These are phyloP conservation scores for Pungitius pungitius DNA, from an alignment of 2,113 vertebrate genomes.

Conservation along the genomic window DNA sequence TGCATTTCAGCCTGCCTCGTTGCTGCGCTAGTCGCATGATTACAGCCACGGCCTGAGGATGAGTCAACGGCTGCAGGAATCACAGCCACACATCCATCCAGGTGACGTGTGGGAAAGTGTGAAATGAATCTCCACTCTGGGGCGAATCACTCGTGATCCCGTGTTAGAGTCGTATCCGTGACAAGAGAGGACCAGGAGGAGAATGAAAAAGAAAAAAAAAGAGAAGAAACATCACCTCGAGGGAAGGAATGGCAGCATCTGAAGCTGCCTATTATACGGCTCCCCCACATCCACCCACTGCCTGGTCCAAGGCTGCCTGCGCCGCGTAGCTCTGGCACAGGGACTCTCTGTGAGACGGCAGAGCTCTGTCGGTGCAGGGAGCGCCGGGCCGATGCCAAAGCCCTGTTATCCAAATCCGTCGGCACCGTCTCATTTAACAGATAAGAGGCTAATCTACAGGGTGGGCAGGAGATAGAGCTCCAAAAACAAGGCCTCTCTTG, in stretches of 20 bases:
- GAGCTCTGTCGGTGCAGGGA: slow-evolving; percentile 56
- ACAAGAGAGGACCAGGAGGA: slow-evolving; percentile 17
- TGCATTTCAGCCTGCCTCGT: slow-evolving; percentile 57
- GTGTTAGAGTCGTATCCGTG: slow-evolving; percentile 40
- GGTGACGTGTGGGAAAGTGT: slow-evolving; percentile 57
- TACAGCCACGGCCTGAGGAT: slow-evolving; percentile 50
- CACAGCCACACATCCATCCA: slow-evolving; percentile 45
- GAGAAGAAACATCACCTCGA: slow-evolving; percentile 30
- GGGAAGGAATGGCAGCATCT: slow-evolving; percentile 46
- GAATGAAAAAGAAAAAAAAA: not conserved
- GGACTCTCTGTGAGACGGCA: slow-evolving; percentile 61
- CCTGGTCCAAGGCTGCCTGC: slow-evolving; percentile 71
- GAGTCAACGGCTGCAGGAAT: slow-evolving; percentile 51
- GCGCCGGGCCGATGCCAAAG: slow-evolving; percentile 62
- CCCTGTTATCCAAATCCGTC: slow-evolving; percentile 75
- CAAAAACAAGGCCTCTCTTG: slow-evolving; percentile 76
- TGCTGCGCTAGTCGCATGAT: slow-evolving; percentile 57
- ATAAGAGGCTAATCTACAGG: slow-evolving; percentile 78
- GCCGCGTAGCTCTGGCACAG: slow-evolving; percentile 55
- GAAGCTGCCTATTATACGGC: slow-evolving; percentile 61
- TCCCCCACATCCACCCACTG: slow-evolving; percentile 63
- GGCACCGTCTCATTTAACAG: slow-evolving; percentile 77
- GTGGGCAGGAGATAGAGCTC: slow-evolving; percentile 70
- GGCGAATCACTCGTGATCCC: slow-evolving; percentile 41
- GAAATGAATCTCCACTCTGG: slow-evolving; percentile 46